Conservation (phyloP, 1,140 invertebrate species). For the Calosoma granatense region DNA sequence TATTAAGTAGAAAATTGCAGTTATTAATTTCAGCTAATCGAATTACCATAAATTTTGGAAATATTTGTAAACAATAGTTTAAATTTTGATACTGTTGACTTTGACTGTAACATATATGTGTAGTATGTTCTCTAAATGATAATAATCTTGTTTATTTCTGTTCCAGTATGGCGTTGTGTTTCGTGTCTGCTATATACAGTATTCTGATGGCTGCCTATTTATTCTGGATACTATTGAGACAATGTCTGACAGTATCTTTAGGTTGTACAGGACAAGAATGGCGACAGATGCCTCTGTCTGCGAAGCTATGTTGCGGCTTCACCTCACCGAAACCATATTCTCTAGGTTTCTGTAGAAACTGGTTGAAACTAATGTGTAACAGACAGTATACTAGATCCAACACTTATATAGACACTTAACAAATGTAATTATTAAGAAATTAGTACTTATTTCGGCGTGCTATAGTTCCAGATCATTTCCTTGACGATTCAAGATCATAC, state of each 20-base stretch:
- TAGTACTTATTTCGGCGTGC: background rate
- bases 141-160: too few species aligned
- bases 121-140: too few species aligned
- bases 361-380: conserved; percentile 22
- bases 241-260: conserved; percentile 25
- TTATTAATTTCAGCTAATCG: too few species aligned
- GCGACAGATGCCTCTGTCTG: conserved; percentile 19
- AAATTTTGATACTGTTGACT: too few species aligned
- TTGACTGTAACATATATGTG: too few species aligned
- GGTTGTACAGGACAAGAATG: conserved; percentile 26
- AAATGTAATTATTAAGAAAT: too few species aligned
- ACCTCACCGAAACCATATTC: conserved; percentile 19
- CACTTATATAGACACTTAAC: background rate
- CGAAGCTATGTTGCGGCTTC: conserved; percentile 24
- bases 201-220: conserved; percentile 21
- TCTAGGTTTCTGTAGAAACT: conserved; percentile 24
- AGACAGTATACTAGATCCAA: background rate
- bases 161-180: conserved; percentile 28
- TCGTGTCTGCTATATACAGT: conserved; percentile 29
- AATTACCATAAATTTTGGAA: too few species aligned
- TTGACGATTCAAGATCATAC: too few species aligned
- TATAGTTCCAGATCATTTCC: too few species aligned
- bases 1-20: too few species aligned
- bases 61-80: too few species aligned
- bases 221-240: conserved; percentile 21